Base-by-base conservation (phyloP, 2,797 vertebrate species). In the Cynopterus sphinx region DNA sequence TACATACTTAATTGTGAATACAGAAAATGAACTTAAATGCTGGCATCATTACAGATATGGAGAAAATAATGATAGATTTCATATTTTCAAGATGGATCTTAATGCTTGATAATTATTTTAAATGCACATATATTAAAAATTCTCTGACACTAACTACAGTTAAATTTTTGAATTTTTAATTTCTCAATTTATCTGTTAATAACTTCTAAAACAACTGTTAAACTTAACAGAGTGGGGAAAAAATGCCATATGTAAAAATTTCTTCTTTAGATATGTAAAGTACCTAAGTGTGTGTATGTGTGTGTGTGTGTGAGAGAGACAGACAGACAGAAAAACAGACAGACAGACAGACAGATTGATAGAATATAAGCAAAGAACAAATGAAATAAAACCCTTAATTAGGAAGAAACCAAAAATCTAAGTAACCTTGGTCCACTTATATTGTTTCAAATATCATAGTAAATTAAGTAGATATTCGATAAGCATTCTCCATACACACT, bases 131-230 rank as follows among this genome's bases (percentile, higher is more conserved):
- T 92, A 94, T 96, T 97, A 94, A 97, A 94, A 92, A 59, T 82
- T 97, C 79, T 87, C 63, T 90, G n/a, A 93, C 70, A 86, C 92
- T 96, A 97, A 97, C 51, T 41, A 93, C 13, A 57, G 57, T 96
- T 96, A 97, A 90, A 93, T 94, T 96, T 90, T 94, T 96, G 79
- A 96, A 97, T 96, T 93, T 96, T 97, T 96, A 97, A 97, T 97
- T 96, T 96, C 63, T 96, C 81, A 55, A 75, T 95, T 96, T 97
- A 77, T 78, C 95, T 95, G 86, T 95, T 96, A 95, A 91, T 96
- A 96, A 95, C 84, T 67, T 96, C 90, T 93, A 81, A 97, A 97
- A 97, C 91, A 97, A 96, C 94, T 90, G 84, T 96, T 97, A 96
- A 96, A 96, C 33, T 89, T 95, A 96, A 95, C 77, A 71, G 51